Evolutionary conservation across 2,888 invertebrate genomes (phyloP), one percentile per base, ranked within the genome.

Genomic region (Sisyra terminalis): DNA sequence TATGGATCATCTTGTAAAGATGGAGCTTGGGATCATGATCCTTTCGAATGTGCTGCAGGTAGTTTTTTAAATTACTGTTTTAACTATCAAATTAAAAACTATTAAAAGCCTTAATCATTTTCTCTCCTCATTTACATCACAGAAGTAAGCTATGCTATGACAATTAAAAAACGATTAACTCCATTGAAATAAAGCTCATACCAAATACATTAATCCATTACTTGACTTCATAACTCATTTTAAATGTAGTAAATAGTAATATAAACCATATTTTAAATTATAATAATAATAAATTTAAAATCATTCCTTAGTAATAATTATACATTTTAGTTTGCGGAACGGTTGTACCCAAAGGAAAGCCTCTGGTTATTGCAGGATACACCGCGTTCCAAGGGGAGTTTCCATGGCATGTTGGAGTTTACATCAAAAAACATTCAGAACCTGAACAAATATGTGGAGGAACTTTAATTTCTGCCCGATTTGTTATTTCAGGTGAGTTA

Each of bases 401-500:
- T 35, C 35, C 35, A 4, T 35, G 35, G 35, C 35, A 35, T 35
- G 35, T 15, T 2, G 35, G 35, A 14, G 9, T 35, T 35, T 35
- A 35, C 24, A 24, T 7, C 9, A 35, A 15, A 35, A 7, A 4
- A 13, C 9, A 35, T 15, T 7, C 14, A 14, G 4, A n/a, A 34
- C 11, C 13, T 11, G 30, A 30, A 30, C 40, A 40, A 6, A 40
- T 40, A 11, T 40, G 40, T 15, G 40, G 40, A 3, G 40, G 40
- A 8, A 15, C 40, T 7, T 30, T 40, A 40, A 30, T 40, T 15
- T 15, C 30, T 4, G 30, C 16, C 11, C 29, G 13, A 40, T n/a
- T 40, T 7, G 13, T 40, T 13, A 14, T 40, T 29, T 15, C 40
- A 40, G 40, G 40, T 40, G 7, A 16, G 38, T 17, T n/a, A n/a